Evolutionary conservation across 2,888 invertebrate species (phyloP).

Genomic region (Pachydiplax longipennis): DNA sequence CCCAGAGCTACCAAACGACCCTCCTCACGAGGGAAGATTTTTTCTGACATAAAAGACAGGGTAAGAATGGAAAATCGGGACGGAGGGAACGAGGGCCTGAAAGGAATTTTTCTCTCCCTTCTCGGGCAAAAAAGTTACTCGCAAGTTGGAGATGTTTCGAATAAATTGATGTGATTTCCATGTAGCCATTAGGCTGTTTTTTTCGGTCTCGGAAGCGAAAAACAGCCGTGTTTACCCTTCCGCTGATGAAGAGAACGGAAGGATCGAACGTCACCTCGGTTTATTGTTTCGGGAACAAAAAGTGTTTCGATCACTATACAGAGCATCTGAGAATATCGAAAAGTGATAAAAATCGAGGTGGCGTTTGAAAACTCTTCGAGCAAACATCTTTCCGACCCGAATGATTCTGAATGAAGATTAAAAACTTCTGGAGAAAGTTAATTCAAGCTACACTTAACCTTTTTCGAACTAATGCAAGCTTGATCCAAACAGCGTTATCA

Average conservation of each 20-base stretch:
- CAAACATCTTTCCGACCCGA: too few species aligned
- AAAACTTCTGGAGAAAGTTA: too few species aligned
- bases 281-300: not conserved
- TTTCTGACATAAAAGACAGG: not conserved
- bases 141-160: not conserved
- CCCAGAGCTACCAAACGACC: not conserved
- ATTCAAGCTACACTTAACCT: too few species aligned
- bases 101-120: not conserved
- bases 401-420: too few species aligned
- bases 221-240: not conserved
- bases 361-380: too few species aligned
- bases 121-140: not conserved
- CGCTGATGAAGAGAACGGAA: not conserved
- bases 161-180: slow-evolving; percentile 18
- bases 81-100: not conserved
- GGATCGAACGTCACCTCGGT: not conserved
- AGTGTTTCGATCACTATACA: too few species aligned
- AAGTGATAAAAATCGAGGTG: too few species aligned
- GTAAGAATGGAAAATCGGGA: not conserved
- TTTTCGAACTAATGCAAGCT: too few species aligned
- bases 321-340: too few species aligned
- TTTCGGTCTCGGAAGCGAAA: not conserved
- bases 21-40: not conserved
- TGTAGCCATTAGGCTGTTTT: not conserved
- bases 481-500: too few species aligned